phyloP scores from a whole-genome alignment of 2,888 invertebrate genomes.

The Lomographa bimaculata region DNA sequence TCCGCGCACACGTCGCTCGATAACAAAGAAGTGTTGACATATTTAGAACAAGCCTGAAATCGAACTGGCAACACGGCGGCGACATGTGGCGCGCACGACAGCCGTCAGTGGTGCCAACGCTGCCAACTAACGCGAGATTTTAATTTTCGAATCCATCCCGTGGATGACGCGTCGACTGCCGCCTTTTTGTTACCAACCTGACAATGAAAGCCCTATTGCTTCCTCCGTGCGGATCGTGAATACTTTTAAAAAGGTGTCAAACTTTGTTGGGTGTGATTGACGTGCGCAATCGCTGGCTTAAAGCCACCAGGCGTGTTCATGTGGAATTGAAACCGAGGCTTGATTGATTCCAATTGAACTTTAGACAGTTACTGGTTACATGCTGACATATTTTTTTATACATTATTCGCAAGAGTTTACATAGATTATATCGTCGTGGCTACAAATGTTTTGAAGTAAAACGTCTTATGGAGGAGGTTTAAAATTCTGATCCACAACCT shows the following conservation, averaged over 20 bases:
- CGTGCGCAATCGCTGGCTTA: constrained; percentile 46
- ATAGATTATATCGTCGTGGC: no score
- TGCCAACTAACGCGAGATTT: constrained; percentile 71
- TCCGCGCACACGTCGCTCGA: constrained; percentile 76
- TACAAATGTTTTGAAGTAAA: no score
- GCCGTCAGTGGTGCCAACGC: constrained; percentile 67
- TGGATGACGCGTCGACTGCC: constrained; percentile 56
- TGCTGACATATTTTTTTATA: no score
- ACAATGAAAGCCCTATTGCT: constrained; percentile 65
- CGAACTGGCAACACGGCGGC: constrained; percentile 60
- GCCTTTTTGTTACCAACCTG: constrained; percentile 68
- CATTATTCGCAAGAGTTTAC: no score
- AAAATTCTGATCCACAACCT: no score
- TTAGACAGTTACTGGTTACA: constrained; percentile 40
- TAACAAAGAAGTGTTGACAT: constrained; percentile 82
- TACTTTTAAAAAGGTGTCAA: constrained; percentile 67
- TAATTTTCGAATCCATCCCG: constrained; percentile 80
- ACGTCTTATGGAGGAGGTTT: no score
- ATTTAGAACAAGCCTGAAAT: constrained; percentile 84
- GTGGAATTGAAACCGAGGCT: constrained; percentile 45
- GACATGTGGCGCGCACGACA: constrained; percentile 57
- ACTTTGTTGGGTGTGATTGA: constrained; percentile 58
- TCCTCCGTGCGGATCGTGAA: constrained; percentile 46
- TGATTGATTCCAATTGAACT: constrained; percentile 68
- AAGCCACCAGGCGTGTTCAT: constrained; percentile 23